Base-by-base conservation (phyloP, 2,797 vertebrate species). In the Tauraco hartlaubi region DNA sequence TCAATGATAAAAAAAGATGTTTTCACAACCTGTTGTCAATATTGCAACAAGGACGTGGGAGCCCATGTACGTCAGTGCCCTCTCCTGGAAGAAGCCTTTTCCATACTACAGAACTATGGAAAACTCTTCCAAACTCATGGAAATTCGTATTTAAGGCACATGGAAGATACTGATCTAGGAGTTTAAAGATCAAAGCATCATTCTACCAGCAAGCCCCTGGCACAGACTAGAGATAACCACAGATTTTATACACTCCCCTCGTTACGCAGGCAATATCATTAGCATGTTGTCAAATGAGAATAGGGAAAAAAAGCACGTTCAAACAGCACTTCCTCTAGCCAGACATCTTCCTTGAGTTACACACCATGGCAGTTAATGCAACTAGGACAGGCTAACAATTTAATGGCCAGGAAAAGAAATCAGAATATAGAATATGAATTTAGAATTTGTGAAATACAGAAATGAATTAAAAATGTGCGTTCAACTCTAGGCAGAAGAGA, bases 161-260 rank as follows among this genome's bases (percentile, higher is more conserved):
- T 8, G 13, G 43, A 81, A 66, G 31, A 22, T 15, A 74, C 0
- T 0, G 0, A 3, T 26, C 4, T 13, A 37, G 15, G 16, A 91
- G 17, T 61, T 67, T 54, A 64, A 91, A 48, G 48, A 89, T 22
- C 22, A 82, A 52, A 21, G 22, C 29, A 9, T 26, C 6, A 64
- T 28, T 56, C 41, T 51, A 48, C 17, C 49, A 87, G 43, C 26
- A 84, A 86, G 66, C 5, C 11, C 72, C 39, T 62, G 46, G 11
- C n/a, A 69, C 9, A 33, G 16, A n/a, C 11, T 49, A 18, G 12
- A 90, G 20, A n/a, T 0, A 77, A 29, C 13, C 26, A 56, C 2
- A 19, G n/a, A 81, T 86, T 76, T 84, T 52, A 23, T 48, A 54
- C 29, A 21, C 19, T 66, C 19, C 10, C 17, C 35, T 72, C 25